Evolutionary conservation across 2,797 vertebrate species (phyloP).

Genomic region (Melanotaenia parkinsoni): DNA sequence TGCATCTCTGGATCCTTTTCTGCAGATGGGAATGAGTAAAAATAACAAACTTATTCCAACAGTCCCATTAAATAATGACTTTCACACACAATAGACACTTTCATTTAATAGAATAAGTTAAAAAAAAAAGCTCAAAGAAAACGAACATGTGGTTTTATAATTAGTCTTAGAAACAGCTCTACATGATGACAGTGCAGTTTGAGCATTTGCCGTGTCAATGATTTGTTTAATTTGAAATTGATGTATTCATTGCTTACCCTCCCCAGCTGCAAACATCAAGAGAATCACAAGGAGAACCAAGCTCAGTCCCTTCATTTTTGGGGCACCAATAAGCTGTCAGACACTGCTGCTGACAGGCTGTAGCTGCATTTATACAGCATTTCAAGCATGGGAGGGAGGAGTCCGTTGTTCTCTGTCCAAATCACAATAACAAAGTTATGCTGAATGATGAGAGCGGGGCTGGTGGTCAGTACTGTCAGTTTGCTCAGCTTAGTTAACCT

Average conservation of each 20-base stretch:
- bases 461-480: constrained; percentile 49
- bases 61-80: neutral
- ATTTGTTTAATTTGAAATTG: constrained; percentile 19
- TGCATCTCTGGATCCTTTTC: constrained; percentile 68
- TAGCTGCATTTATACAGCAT: constrained; percentile 81
- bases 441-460: constrained; percentile 57
- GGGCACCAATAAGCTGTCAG: constrained; percentile 66
- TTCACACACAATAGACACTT: neutral
- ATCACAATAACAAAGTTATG: constrained; percentile 72
- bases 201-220: constrained; percentile 15
- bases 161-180: constrained; percentile 14
- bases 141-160: neutral
- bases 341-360: constrained; percentile 64
- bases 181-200: constrained; percentile 4
- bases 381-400: constrained; percentile 74
- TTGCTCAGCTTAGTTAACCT: constrained; percentile 38
- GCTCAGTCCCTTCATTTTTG: constrained; percentile 79
- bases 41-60: neutral
- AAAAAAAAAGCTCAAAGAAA: constrained; percentile 11
- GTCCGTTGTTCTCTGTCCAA: constrained; percentile 66
- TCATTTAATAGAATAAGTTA: neutral
- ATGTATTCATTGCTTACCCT: constrained; percentile 74
- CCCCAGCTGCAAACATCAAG: constrained; percentile 74
- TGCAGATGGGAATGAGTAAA: constrained; percentile 36
- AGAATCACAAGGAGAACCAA: constrained; percentile 79